phyloP scores from a whole-genome alignment of 53 echinoderm and acorn worm species.

The Holothuria leucospilota region DNA sequence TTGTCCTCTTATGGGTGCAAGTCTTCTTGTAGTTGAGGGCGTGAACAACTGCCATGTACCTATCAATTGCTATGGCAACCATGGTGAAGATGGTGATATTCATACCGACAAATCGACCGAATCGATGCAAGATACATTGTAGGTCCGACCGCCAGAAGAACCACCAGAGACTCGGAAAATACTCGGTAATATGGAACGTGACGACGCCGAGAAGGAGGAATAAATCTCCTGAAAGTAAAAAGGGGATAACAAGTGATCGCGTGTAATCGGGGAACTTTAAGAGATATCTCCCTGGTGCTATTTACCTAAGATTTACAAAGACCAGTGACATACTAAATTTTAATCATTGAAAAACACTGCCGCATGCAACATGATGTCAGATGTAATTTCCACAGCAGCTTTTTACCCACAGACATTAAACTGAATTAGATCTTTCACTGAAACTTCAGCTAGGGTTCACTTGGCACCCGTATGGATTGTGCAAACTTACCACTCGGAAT shows the following conservation, averaged over 20 bases:
- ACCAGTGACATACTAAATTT: no score
- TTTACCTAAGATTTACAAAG: no score
- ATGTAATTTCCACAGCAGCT: no score
- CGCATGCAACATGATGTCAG: no score
- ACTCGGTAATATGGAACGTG: conserved; percentile 73
- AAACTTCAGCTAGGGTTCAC: no score
- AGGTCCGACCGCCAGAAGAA: conserved; percentile 69
- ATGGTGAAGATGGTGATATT: conserved; percentile 76
- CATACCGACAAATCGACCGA: conserved; percentile 72
- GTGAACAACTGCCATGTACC: conserved; percentile 51
- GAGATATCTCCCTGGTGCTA: no score
- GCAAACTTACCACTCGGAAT: no score
- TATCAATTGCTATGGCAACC: conserved; percentile 77
- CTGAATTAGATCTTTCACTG: no score
- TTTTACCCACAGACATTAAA: no score
- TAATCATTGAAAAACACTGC: no score
- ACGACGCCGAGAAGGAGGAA: conserved; percentile 67
- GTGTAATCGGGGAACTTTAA: background rate
- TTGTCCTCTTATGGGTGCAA: conserved; percentile 63
- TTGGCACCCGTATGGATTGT: no score
- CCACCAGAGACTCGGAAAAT: conserved; percentile 64
- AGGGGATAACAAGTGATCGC: background rate
- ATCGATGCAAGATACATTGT: conserved; percentile 72
- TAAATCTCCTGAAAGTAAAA: conserved; percentile 49
- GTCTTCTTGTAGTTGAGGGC: conserved; percentile 41